Evolutionary conservation across 2,113 vertebrate species (phyloP), one percentile per base, ranked within the genome.

Genomic region (Boulengeromyrus knoepffleri): DNA sequence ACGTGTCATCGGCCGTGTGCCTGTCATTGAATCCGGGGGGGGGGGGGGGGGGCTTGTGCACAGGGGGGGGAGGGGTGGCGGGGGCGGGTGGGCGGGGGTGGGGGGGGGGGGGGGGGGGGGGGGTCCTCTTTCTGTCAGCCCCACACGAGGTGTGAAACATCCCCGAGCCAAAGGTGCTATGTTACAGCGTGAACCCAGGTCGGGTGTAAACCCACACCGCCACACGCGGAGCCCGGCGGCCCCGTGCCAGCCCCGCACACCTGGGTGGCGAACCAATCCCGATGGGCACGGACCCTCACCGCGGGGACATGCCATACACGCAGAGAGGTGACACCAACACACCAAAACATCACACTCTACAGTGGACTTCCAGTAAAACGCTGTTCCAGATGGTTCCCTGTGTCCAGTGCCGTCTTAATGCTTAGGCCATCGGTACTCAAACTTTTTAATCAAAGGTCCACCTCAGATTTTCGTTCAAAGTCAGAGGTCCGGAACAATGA

Each of bases 171-270:
- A 92, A 89, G 95, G 95, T 96, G 95, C 95, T 31, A 89, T 91
- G 95, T 96, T 96, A 95, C 95, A 95, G 93, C 83, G 87, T 95
- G 95, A 95, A 95, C 94, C 95, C 92, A 91, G 93, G 94, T 62
- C 92, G 92, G 93, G 93, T 91, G 95, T 95, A 95, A 95, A 93
- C 93, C 91, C 95, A 95, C 93, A 95, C 94, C 93, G 3, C 91
- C 91, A 90, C 93, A 46, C 10, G 49, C 3, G 12, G 39, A 92
- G 93, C 94, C 92, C 91, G 92, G 88, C 91, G 36, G 92, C 36
- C 92, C 93, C 94, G 93, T 95, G 93, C 92, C 47, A 83, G 46
- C 90, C 62, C 89, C 89, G 88, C 92, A 93, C 50, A 53, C 89
- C 46, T 46, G 85, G 27, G 88, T 52, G 24, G 46, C 1, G 0